phyloP scores from a whole-genome alignment of 2,113 vertebrate species.

The Henicopernis longicauda region DNA sequence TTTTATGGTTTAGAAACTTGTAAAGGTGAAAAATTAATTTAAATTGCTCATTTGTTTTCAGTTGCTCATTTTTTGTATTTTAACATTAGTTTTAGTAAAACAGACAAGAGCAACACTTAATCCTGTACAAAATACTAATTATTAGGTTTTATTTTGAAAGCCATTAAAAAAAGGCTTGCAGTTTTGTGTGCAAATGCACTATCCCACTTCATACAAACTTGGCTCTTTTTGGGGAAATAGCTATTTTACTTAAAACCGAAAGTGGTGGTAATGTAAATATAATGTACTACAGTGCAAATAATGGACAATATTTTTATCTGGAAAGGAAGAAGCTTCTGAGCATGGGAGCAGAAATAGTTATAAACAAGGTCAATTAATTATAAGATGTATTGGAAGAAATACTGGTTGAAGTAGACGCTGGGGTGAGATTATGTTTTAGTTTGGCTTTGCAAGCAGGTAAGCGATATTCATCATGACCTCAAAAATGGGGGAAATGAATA shows the following conservation, averaged over 20 bases:
- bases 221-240: not conserved
- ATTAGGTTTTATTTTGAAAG: not conserved
- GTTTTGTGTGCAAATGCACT: not conserved
- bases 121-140: not conserved
- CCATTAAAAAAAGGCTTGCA: not conserved
- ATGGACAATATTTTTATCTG: not conserved
- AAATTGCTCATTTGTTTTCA: not conserved
- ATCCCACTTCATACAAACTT: not conserved
- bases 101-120: not conserved
- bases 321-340: not conserved
- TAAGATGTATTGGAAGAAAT: not conserved
- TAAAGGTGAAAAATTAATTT: not conserved
- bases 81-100: not conserved
- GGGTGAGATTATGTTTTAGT: not conserved
- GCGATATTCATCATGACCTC: not conserved
- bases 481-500: not conserved
- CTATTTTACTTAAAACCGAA: not conserved
- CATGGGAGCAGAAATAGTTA: not conserved
- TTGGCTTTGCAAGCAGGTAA: not conserved
- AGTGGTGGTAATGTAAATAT: not conserved
- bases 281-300: not conserved
- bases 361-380: not conserved
- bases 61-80: not conserved
- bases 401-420: not conserved
- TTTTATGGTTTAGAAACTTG: not conserved